Base-by-base conservation (phyloP, 2,113 vertebrate species). In the Irena cyanogastra region DNA sequence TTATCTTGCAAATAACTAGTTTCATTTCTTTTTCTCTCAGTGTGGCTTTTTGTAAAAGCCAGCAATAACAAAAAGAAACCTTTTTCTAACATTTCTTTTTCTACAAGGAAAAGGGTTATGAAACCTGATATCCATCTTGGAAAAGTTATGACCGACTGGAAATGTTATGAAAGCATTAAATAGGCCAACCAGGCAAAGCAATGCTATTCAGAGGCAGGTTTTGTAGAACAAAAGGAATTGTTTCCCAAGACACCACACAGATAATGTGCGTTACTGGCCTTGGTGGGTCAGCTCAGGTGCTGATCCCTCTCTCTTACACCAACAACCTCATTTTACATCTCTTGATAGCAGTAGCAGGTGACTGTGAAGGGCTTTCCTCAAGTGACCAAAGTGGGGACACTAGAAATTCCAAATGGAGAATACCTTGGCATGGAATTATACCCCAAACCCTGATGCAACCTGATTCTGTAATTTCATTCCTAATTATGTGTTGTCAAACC, bases 401-500 rank as follows among this genome's bases (percentile, higher is more conserved):
- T 11, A 39, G 52, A 78, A 47, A 75, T 47, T 30, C 4, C 3
- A 71, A 53, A 53, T 22, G 22, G 28, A 33, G 31, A 66, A 52
- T 20, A 63, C 13, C 33, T 10, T 16, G 52, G 61, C n/a, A 14
- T 54, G n/a, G 72, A 81, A 72, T 87, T 92, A 57, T 47, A 56
- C 16, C 8, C 31, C 7, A 5, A 94, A 50, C 10, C 21, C 33
- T 42, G 50, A 24, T 4, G 37, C 33, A 89, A 5, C 18, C 53
- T 22, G 35, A 50, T 70, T 50, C 30, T 74, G 39, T 63, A 31
- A 41, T 65, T 66, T 52, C 22, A 16, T 44, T 78, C 24, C 31
- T 39, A 31, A 44, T 28, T 16, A 16, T 45, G 20, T 0, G 0
- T 26, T 72, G 21, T 69, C 2, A 1, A 69, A 83, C 30, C 12